A percentile compares a stretch with the other conserved stretches of the same genome.
phyloP scores from a whole-genome alignment of 2,888 invertebrate genomes.

The Rotaria magnacalcarata region DNA sequence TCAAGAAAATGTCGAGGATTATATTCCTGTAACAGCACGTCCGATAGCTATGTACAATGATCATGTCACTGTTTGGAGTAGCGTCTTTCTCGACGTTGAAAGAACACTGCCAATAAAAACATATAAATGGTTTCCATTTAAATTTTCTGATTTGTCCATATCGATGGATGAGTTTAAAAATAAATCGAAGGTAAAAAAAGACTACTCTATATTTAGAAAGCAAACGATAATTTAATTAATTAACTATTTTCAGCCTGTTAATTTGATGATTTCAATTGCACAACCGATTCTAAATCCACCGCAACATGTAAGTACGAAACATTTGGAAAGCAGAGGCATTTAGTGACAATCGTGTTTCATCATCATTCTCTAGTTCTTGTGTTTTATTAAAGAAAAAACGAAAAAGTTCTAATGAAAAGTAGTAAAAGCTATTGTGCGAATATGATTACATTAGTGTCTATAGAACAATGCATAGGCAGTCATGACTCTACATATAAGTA shows the following conservation, averaged over 20 bases:
- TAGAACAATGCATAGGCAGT: too few species aligned
- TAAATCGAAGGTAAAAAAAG: neutral
- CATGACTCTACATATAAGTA: too few species aligned
- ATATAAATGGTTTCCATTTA: constrained; percentile 37
- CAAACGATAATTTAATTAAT: too few species aligned
- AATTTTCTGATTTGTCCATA: neutral
- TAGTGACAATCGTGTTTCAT: too few species aligned
- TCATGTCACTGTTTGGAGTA: constrained; percentile 92
- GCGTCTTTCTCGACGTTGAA: constrained; percentile 72
- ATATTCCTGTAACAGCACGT: constrained; percentile 90
- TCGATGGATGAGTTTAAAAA: constrained; percentile 32
- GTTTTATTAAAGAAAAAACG: too few species aligned
- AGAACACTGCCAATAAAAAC: constrained; percentile 4
- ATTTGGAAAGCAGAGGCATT: too few species aligned
- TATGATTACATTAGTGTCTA: too few species aligned
- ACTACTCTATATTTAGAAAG: too few species aligned
- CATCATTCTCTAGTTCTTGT: too few species aligned
- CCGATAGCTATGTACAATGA: constrained; percentile 79
- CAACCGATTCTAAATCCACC: constrained; percentile 28
- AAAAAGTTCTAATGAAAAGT: too few species aligned
- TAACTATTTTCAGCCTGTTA: neutral
- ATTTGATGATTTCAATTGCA: constrained; percentile 12
- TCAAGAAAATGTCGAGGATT: constrained; percentile 86
- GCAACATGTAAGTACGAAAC: neutral
- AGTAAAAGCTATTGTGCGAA: too few species aligned